Evolutionary conservation across 92 coral and sea anemone genomes (phyloP), one percentile per base, ranked within the genome.

Genomic region (Blastomussa wellsi): DNA sequence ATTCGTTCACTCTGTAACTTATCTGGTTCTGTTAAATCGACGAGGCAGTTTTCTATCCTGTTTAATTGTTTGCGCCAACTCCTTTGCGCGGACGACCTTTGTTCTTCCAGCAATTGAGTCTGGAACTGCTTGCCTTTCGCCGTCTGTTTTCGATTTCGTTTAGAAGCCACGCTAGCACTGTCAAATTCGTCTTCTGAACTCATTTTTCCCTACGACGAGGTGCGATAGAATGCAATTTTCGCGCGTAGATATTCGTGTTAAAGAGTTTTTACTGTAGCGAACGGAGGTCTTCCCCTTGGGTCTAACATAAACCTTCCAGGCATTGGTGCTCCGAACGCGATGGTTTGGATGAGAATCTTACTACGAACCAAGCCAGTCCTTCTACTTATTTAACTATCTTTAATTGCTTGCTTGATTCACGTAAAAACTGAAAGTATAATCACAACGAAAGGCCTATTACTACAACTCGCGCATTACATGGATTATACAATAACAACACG

Each of bases 241-340:
- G 41, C 29, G 69, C n/a, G n/a, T n/a, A n/a, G 28, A 64, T 64
- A 22, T 64, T 64, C 69, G n/a, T 51, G 11, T 20, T 26, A 19
- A 70, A 70, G 75, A 70, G 75, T 70, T 70, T 70, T 70, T 70
- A 70, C 75, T 71, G 79, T 48, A 76, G 79, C 67, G 66, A 39
- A 51, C 55, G 59, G 33, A 64, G 33, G 69, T n/a, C n/a, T n/a
- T n/a, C n/a, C n/a, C n/a, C n/a, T n/a, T n/a, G n/a, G n/a, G n/a
- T n/a, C n/a, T n/a, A n/a, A n/a, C n/a, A n/a, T n/a, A n/a, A n/a
- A n/a, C n/a, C n/a, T n/a, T n/a, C n/a, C n/a, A n/a, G n/a, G n/a
- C n/a, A n/a, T n/a, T n/a, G n/a, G n/a, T n/a, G n/a, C n/a, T n/a
- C n/a, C n/a, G n/a, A n/a, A n/a, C n/a, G n/a, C n/a, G n/a, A n/a